Evolutionary conservation across 2,888 invertebrate genomes (phyloP).

Genomic region (Apodemia duryi): DNA sequence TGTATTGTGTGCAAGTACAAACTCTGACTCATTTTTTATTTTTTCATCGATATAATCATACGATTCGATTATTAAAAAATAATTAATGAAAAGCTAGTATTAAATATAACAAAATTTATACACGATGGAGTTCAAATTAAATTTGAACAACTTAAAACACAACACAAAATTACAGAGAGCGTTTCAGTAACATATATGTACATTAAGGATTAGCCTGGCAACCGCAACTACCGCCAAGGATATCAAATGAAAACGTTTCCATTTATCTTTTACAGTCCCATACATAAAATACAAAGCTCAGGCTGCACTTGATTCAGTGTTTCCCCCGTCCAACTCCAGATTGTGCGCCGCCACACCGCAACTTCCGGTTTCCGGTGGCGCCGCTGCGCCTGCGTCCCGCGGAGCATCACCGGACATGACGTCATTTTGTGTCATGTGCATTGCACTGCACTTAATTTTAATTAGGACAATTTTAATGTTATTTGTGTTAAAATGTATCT

Average conservation of each 20-base stretch:
- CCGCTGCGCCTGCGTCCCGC: constrained; percentile 65
- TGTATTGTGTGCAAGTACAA: no score
- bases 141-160: neutral
- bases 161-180: constrained; percentile 19
- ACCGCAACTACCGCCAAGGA: constrained; percentile 36
- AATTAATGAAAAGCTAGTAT: no score
- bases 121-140: neutral
- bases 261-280: constrained; percentile 64
- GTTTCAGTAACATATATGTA: constrained; percentile 34
- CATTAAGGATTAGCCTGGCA: constrained; percentile 42
- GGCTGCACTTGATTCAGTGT: constrained; percentile 74
- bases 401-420: constrained; percentile 45
- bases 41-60: no score
- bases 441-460: constrained; percentile 24
- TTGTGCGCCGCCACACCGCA: constrained; percentile 74
- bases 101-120: neutral
- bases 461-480: constrained; percentile 16
- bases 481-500: neutral
- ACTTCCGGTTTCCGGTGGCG: constrained; percentile 67
- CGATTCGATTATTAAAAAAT: no score
- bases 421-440: constrained; percentile 47
- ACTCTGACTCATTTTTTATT: no score
- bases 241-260: constrained; percentile 47
- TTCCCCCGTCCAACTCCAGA: constrained; percentile 74
- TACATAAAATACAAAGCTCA: constrained; percentile 64